Base-by-base conservation (phyloP, 2,797 vertebrate genomes). In the Poecilia picta region DNA sequence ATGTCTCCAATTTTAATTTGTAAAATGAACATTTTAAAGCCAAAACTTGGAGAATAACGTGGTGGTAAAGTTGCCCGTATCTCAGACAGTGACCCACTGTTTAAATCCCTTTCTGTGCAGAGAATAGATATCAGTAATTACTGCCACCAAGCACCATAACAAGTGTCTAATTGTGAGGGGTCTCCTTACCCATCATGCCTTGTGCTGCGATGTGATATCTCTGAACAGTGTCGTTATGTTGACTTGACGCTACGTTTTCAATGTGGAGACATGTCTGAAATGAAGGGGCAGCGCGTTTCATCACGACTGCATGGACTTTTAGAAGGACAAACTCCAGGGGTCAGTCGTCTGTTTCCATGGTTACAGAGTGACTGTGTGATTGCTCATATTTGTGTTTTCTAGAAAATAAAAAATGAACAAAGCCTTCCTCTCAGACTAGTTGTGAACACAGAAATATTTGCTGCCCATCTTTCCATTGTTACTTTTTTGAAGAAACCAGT, bases 201-300 rank as follows among this genome's bases (percentile, higher is more conserved):
- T 87, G 91, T 92, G 86, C 88, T 83, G 39, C 83, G 84, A 57
- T 80, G 93, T 83, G 94, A 91, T 74, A 62, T 95, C 94, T 74
- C 93, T 86, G 59, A 66, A 77, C 59, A 88, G 23, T 33, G 79
- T 46, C 16, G 45, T 68, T 85, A 51, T 66, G 64, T 77, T 23
- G 18, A 39, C 66, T 71, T 55, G 1, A 36, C 76, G 28, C 55
- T 1, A 46, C 73, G 43, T 74, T 68, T 70, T 74, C 20, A 59
- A 49, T 25, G 49, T 49, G 11, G 57, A 77, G 25, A 64, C 11
- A 16, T 68, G 16, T 8, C 11, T 47, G 18, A 72, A 4, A 70
- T 66, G 39, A 62, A 75, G 45, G 68, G 55, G 78, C 59, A 82
- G 43, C 43, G 8, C 78, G 45, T 86, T 68, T 85, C 76, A 76